Conservation (phyloP, 2,113 vertebrate genomes). For the Grantiella picta region DNA sequence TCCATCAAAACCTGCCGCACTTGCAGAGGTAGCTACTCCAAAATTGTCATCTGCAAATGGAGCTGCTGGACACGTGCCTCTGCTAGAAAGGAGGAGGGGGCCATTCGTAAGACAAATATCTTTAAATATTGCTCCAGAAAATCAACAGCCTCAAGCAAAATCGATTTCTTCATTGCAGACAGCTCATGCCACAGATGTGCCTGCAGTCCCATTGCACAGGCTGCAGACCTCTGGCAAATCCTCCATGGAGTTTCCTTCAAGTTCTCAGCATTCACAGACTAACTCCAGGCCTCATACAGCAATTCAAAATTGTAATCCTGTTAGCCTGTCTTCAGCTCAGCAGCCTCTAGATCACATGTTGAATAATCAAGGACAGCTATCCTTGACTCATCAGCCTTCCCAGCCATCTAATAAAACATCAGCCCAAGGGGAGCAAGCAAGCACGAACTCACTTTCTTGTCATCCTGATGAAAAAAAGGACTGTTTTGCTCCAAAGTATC, state of each 20-base stretch:
- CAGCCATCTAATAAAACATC: constrained; percentile 66
- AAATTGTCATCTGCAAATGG: constrained; percentile 62
- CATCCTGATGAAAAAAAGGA: constrained; percentile 47
- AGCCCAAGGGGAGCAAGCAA: constrained; percentile 61
- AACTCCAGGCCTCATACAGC: constrained; percentile 2
- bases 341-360: constrained; percentile 75
- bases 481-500: constrained; percentile 91
- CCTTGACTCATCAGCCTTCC: constrained; percentile 70
- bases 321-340: constrained; percentile 57
- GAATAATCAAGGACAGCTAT: constrained; percentile 76
- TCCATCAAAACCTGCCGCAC: constrained; percentile 68
- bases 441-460: neutral
- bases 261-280: constrained; percentile 29
- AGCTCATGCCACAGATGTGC: constrained; percentile 56
- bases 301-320: constrained; percentile 73
- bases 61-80: constrained; percentile 78
- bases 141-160: constrained; percentile 74
- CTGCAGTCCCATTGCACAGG: constrained; percentile 67
- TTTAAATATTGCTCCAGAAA: constrained; percentile 88
- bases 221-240: constrained; percentile 63
- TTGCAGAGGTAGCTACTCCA: constrained; percentile 61
- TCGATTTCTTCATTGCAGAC: constrained; percentile 70
- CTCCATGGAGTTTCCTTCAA: constrained; percentile 44
- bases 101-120: constrained; percentile 95
- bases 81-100: constrained; percentile 92